Conservation (phyloP, 2,113 vertebrate genomes). For the Lepisosteus osseus region DNA sequence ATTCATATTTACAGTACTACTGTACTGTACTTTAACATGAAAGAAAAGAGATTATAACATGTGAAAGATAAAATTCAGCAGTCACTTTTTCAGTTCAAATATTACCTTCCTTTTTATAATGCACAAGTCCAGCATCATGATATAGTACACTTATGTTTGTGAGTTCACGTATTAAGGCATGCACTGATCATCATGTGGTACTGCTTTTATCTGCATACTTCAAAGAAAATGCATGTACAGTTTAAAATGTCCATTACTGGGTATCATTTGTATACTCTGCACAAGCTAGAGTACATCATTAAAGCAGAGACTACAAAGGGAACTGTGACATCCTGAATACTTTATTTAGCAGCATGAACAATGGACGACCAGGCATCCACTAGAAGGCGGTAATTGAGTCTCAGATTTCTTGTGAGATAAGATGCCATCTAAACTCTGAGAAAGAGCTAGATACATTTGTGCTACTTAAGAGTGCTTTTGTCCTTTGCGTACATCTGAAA, state of each 20-base stretch:
- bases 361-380: neutral
- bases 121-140: no score
- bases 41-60: no score
- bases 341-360: neutral
- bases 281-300: neutral
- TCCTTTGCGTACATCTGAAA: no score
- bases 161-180: neutral
- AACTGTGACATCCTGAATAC: neutral
- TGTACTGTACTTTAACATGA: no score
- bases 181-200: slow-evolving; percentile 34
- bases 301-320: slow-evolving; percentile 2
- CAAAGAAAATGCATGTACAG: slow-evolving; percentile 56
- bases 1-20: no score
- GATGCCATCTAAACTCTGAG: neutral
- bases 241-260: slow-evolving; percentile 38
- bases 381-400: neutral
- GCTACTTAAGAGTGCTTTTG: no score
- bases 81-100: no score
- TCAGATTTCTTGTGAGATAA: neutral
- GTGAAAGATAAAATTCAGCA: no score
- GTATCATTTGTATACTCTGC: no score
- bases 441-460: no score
- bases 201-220: slow-evolving; percentile 51
- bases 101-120: no score
- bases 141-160: no score